phyloP scores from a whole-genome alignment of 1,140 invertebrate genomes.

The Palaemon carinicauda region DNA sequence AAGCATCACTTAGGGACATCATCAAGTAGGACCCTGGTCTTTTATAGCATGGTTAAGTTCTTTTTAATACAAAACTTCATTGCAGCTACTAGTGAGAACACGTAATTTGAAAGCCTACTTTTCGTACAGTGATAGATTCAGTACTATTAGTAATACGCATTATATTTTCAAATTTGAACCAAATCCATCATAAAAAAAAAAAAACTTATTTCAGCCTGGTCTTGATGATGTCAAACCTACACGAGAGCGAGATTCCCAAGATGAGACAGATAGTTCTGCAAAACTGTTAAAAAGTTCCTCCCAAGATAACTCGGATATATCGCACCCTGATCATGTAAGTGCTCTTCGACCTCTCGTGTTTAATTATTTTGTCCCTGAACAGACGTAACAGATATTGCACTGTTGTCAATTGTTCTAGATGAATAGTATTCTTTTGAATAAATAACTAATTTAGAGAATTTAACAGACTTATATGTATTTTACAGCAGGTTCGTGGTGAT shows the following conservation, averaged over 20 bases:
- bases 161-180: neutral
- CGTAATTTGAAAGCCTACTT: no score
- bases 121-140: no score
- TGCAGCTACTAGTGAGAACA: no score
- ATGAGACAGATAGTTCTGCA: constrained; percentile 17
- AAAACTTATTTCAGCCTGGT: constrained; percentile 2
- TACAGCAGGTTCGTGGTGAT: constrained; percentile 74
- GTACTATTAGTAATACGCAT: no score
- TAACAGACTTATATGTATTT: neutral
- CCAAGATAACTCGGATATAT: constrained; percentile 12
- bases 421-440: no score
- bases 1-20: no score
- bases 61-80: no score
- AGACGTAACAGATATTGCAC: neutral
- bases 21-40: no score
- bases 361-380: neutral
- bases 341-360: neutral
- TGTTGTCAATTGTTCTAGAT: neutral
- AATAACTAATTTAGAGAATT: no score
- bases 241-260: constrained; percentile 50
- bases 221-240: constrained; percentile 58
- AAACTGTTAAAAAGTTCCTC: neutral
- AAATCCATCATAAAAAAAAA: no score
- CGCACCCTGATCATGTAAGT: constrained; percentile 41
- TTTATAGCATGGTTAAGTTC: no score